Conservation (phyloP, 2,113 vertebrate species). For the Suncus etruscus region DNA sequence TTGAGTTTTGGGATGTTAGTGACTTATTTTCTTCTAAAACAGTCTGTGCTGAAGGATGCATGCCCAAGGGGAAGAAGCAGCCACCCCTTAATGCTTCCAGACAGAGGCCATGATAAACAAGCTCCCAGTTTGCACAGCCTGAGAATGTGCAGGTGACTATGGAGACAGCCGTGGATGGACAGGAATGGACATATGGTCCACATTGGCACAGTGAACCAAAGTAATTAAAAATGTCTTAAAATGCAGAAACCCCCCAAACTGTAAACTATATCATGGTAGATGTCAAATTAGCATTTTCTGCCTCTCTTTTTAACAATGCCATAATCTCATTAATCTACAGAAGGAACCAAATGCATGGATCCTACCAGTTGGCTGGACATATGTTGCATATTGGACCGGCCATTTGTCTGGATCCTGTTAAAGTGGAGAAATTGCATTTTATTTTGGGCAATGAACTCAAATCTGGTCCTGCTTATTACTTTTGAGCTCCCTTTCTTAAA, state of each 20-base stretch:
- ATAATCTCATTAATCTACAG: slow-evolving; percentile 80
- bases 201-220: slow-evolving; percentile 66
- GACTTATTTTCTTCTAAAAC: slow-evolving; percentile 3
- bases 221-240: slow-evolving; percentile 81
- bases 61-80: not conserved
- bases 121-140: slow-evolving; percentile 44
- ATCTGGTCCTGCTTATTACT: slow-evolving; percentile 79
- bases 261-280: slow-evolving; percentile 72
- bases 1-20: not conserved
- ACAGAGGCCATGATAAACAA: slow-evolving; percentile 42
- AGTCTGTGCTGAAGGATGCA: not conserved
- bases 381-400: slow-evolving; percentile 74
- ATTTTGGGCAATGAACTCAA: slow-evolving; percentile 69
- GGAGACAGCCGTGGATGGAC: slow-evolving; percentile 64
- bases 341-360: slow-evolving; percentile 75
- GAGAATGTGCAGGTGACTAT: slow-evolving; percentile 75
- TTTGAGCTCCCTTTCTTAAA: slow-evolving; percentile 68
- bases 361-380: slow-evolving; percentile 80
- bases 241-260: slow-evolving; percentile 66
- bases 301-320: slow-evolving; percentile 77
- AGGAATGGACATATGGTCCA: slow-evolving; percentile 55
- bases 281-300: slow-evolving; percentile 78
- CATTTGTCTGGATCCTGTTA: slow-evolving; percentile 74
- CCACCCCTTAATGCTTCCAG: slow-evolving; percentile 15
- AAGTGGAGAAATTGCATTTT: slow-evolving; percentile 73